Evolutionary conservation across 1,140 invertebrate genomes (phyloP).

Genomic region (Megalonaias nervosa): DNA sequence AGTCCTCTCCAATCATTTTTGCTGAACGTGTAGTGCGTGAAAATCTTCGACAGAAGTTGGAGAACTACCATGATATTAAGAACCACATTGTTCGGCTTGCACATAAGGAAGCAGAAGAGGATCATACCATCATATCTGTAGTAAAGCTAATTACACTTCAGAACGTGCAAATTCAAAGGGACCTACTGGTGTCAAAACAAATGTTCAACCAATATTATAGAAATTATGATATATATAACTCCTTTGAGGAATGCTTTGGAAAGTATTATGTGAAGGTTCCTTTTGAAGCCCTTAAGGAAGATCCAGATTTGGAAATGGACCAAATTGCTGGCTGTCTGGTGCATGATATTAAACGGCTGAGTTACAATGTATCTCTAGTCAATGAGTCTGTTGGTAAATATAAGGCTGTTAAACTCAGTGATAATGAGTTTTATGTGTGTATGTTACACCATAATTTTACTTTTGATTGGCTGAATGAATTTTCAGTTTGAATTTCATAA

Average conservation of each 20-base stretch:
- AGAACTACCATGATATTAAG: constrained; percentile 41
- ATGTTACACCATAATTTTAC: constrained; percentile 41
- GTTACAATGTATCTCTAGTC: constrained; percentile 33
- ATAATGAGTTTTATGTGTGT: constrained; percentile 49
- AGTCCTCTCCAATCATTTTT: constrained; percentile 45
- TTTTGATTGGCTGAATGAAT: constrained; percentile 42
- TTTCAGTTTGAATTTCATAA: no score
- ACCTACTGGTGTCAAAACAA: constrained; percentile 50
- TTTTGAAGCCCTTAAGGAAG: constrained; percentile 36
- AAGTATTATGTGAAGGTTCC: constrained; percentile 47
- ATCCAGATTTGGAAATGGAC: constrained; percentile 43
- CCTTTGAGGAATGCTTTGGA: constrained; percentile 47
- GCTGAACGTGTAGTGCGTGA: constrained; percentile 48
- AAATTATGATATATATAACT: constrained; percentile 42
- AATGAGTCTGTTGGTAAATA: constrained; percentile 39
- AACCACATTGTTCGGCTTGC: constrained; percentile 38
- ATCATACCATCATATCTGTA: constrained; percentile 37
- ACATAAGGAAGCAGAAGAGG: constrained; percentile 39
- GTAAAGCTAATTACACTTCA: constrained; percentile 41
- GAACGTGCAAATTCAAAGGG: constrained; percentile 48
- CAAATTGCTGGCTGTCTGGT: constrained; percentile 36
- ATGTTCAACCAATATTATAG: constrained; percentile 49
- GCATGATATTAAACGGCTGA: constrained; percentile 34
- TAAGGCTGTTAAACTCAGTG: constrained; percentile 42
- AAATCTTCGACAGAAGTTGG: constrained; percentile 42